Evolutionary conservation across 1,140 invertebrate genomes (phyloP).

Genomic region (Atopsyche davidsoni): DNA sequence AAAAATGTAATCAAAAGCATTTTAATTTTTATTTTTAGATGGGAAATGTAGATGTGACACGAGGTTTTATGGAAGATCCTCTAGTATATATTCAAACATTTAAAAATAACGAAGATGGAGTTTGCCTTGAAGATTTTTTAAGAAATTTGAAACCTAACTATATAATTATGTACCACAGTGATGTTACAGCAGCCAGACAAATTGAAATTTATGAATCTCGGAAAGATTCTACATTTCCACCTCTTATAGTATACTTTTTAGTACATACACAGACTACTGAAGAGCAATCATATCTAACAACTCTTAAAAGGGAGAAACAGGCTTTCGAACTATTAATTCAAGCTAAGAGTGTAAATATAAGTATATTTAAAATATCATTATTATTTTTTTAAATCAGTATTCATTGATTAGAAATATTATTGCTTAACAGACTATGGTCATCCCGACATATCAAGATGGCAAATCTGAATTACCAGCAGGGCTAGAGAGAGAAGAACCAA

Average conservation of each 20-base stretch:
- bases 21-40: conserved; percentile 42
- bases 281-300: conserved; percentile 91
- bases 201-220: conserved; percentile 79
- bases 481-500: conserved; percentile 33
- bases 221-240: conserved; percentile 52
- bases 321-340: conserved; percentile 89
- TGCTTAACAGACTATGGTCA: conserved; percentile 72
- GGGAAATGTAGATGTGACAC: conserved; percentile 59
- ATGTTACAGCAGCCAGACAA: conserved; percentile 80
- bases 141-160: conserved; percentile 68
- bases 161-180: conserved; percentile 86
- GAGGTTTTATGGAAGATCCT: conserved; percentile 50
- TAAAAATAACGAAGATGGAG: conserved; percentile 63
- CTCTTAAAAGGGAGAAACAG: conserved; percentile 84
- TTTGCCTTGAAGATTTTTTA: conserved; percentile 61
- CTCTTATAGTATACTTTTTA: conserved; percentile 79
- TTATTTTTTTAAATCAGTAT: not conserved
- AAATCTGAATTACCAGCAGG: conserved; percentile 51
- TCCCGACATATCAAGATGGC: conserved; percentile 86
- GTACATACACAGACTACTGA: conserved; percentile 88
- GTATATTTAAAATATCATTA: too few relatives aligned
- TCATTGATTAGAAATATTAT: not conserved
- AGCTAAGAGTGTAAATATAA: conserved; percentile 74
- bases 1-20: not conserved
- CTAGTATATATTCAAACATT: conserved; percentile 70